Percentiles rank a stretch among this genome's conserved stretches.
phyloP scores from a whole-genome alignment of 2,113 vertebrate genomes.

The Malurus cyaneus region DNA sequence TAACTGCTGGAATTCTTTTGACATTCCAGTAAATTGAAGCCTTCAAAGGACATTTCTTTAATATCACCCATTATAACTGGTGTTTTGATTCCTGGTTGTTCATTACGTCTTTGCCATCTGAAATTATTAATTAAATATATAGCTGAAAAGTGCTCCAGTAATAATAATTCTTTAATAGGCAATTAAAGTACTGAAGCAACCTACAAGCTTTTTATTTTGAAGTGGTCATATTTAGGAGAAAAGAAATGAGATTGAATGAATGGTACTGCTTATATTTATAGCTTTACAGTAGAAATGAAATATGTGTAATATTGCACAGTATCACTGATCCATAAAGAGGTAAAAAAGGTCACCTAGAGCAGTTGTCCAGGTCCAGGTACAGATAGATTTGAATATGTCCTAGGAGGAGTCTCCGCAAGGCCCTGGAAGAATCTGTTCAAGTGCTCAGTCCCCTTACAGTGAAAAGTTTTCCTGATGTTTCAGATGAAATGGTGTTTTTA shows the following conservation, averaged over 20 bases:
- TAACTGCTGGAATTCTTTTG: neutral
- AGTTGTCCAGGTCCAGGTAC: neutral
- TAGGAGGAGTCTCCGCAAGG: neutral
- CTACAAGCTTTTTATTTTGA: neutral
- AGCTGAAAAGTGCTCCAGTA: neutral
- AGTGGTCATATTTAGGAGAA: neutral
- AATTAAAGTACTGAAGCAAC: neutral
- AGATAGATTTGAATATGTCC: neutral
- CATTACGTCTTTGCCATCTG: neutral
- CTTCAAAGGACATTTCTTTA: neutral
- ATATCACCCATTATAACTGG: neutral
- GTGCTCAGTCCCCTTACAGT: no score
- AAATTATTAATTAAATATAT: neutral
- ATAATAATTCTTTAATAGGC: neutral
- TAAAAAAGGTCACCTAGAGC: neutral
- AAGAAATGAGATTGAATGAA: slow-evolving; percentile 7
- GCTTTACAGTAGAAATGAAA: neutral
- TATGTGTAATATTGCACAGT: neutral
- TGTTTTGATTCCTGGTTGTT: neutral
- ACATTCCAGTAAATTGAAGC: neutral
- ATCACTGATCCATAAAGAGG: neutral
- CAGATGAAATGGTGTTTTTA: neutral
- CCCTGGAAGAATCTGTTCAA: neutral
- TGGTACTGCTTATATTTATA: neutral
- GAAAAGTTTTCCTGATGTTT: neutral